phyloP scores from a whole-genome alignment of 2,888 invertebrate species.

The Malthinus flaveolus region DNA sequence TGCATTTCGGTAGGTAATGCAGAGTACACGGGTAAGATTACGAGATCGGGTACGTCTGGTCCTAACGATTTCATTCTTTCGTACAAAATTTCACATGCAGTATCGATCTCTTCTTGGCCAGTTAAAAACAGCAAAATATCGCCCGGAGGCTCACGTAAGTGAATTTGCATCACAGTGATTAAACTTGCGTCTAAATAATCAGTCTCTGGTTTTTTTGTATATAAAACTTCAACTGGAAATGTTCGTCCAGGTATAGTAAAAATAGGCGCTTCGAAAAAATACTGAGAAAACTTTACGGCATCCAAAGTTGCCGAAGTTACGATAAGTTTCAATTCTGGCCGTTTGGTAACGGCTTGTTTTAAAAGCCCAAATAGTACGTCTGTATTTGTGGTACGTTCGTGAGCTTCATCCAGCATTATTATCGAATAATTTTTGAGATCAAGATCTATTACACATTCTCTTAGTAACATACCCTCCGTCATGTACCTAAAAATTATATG shows the following conservation, averaged over 20 bases:
- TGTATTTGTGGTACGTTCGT: conserved; percentile 97
- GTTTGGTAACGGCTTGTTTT: conserved; percentile 86
- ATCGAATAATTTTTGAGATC: conserved; percentile 90
- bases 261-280: conserved; percentile 97
- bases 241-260: conserved; percentile 98
- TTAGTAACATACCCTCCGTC: conserved; percentile 99
- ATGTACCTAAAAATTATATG: conserved; percentile 73
- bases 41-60: conserved; percentile 95
- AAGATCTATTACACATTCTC: conserved; percentile 95
- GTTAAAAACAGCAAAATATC: conserved; percentile 93
- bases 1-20: conserved; percentile 99
- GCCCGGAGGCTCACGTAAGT: conserved; percentile 92
- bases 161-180: conserved; percentile 99
- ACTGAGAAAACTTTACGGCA: conserved; percentile 98
- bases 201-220: conserved; percentile 98
- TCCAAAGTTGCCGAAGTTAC: conserved; percentile 98
- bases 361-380: conserved; percentile 94
- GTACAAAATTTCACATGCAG: conserved; percentile 96
- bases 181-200: conserved; percentile 98
- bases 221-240: conserved; percentile 95
- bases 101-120: conserved; percentile 99
- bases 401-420: conserved; percentile 99
- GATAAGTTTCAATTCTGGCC: conserved; percentile 94
- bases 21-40: conserved; percentile 96
- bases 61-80: conserved; percentile 98